A percentile compares a stretch with the other conserved stretches of the same genome.
phyloP scores from a whole-genome alignment of 2,888 invertebrate genomes.

The Odontocolon sp. region DNA sequence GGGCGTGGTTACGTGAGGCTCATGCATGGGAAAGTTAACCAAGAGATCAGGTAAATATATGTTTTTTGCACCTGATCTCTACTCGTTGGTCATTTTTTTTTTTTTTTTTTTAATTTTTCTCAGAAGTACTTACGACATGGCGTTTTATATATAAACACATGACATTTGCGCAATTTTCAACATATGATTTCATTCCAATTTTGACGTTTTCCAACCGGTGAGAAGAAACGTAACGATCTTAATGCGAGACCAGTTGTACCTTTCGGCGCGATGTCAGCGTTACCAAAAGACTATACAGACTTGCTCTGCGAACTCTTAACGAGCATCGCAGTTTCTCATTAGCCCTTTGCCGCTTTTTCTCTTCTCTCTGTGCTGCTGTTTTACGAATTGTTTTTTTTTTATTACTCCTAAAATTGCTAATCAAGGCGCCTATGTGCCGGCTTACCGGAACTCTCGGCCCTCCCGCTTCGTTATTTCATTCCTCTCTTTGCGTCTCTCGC shows the following conservation, averaged over 20 bases:
- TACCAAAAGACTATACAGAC: neutral
- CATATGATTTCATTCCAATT: too few species aligned
- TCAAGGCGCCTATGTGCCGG: slow-evolving; percentile 63
- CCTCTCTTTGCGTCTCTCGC: neutral
- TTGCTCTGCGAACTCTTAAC: slow-evolving; percentile 54
- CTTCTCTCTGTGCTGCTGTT: slow-evolving; percentile 59
- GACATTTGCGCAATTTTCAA: too few species aligned
- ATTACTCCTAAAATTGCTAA: slow-evolving; percentile 76
- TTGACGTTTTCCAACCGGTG: neutral
- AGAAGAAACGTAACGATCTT: neutral
- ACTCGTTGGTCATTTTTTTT: too few species aligned
- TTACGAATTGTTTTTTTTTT: slow-evolving; percentile 75
- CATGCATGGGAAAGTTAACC: slow-evolving; percentile 29
- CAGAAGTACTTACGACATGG: too few species aligned
- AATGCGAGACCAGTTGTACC: neutral
- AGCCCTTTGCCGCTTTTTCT: slow-evolving; percentile 70
- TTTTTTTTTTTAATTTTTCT: too few species aligned
- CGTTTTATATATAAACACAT: too few species aligned
- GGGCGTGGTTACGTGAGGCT: slow-evolving; percentile 48
- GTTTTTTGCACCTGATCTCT: slow-evolving; percentile 3
- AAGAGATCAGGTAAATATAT: slow-evolving; percentile 41
- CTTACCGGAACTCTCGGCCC: neutral
- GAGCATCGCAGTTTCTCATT: slow-evolving; percentile 74
- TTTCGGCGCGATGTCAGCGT: slow-evolving; percentile 5
- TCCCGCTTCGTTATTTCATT: slow-evolving; percentile 21